Evolutionary conservation across 1,140 invertebrate genomes (phyloP).

Genomic region (Adoxophyes honmai): DNA sequence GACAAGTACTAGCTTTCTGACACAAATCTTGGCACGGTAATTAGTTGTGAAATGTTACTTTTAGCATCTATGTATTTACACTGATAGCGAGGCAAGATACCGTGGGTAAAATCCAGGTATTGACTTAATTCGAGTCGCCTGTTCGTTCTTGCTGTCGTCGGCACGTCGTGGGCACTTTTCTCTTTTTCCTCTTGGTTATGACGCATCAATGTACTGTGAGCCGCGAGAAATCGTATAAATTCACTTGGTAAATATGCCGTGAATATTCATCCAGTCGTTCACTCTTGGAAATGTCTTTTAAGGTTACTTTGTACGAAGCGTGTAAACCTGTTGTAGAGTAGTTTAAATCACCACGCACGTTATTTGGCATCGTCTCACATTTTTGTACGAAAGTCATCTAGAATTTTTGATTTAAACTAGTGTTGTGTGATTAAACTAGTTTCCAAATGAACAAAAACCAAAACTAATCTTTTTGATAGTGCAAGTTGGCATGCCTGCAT

Average conservation of each 20-base stretch:
- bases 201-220: conserved; percentile 35
- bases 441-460: too few species aligned
- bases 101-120: background rate
- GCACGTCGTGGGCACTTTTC: conserved; percentile 16
- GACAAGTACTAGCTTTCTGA: conserved; percentile 55
- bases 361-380: too few species aligned
- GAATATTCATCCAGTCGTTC: conserved; percentile 2
- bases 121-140: background rate
- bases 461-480: too few species aligned
- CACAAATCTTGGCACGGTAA: conserved; percentile 48
- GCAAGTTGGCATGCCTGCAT: too few species aligned
- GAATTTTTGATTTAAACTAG: too few species aligned
- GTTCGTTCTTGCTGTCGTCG: background rate
- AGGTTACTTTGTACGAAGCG: background rate
- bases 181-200: conserved; percentile 31
- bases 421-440: too few species aligned
- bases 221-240: conserved; percentile 26
- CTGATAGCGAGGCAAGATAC: conserved; percentile 7
- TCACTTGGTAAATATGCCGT: conserved; percentile 1
- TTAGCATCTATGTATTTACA: conserved; percentile 3
- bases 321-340: background rate
- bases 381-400: too few species aligned
- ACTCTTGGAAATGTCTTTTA: background rate
- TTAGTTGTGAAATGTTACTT: conserved; percentile 33
- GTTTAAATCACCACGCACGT: too few species aligned